Evolutionary conservation across 2,797 vertebrate species (phyloP).

Genomic region (Coluber constrictor): DNA sequence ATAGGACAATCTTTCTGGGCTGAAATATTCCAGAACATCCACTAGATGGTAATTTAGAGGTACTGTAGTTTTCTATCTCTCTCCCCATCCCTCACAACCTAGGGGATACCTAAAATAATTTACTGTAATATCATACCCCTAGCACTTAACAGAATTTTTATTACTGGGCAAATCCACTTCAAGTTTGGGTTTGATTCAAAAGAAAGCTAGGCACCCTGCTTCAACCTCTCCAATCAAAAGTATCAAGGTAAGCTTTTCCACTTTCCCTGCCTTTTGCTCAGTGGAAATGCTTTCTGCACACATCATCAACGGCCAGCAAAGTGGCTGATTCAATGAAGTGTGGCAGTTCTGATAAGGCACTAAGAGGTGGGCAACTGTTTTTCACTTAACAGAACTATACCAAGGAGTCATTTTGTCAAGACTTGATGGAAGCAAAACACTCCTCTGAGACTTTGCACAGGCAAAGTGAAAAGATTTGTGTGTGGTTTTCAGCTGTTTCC

Average conservation of each 20-base stretch:
- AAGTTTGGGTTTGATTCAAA: not conserved
- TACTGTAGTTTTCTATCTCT: not conserved
- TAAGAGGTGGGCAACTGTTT: not conserved
- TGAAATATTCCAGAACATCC: not conserved
- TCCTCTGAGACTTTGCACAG: not conserved
- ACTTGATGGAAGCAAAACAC: not conserved
- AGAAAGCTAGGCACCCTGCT: not conserved
- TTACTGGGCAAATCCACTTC: not conserved
- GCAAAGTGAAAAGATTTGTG: not conserved
- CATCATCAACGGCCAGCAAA: not conserved
- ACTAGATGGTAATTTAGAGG: not conserved
- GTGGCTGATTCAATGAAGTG: not conserved
- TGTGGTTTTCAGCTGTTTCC: not conserved
- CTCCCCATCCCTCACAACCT: not conserved
- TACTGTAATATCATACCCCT: not conserved
- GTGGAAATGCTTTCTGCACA: not conserved
- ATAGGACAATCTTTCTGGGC: not conserved
- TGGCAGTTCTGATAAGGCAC: not conserved
- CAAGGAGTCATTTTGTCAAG: not conserved
- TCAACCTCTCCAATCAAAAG: not conserved
- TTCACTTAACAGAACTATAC: not conserved
- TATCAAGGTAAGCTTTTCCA: not conserved
- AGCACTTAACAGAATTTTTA: not conserved
- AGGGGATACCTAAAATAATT: not conserved
- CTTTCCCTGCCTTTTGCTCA: not conserved